These are phyloP conservation scores for Leptura quadrifasciata DNA, from an alignment of 2,888 invertebrate genomes.

Conservation along the genomic window DNA sequence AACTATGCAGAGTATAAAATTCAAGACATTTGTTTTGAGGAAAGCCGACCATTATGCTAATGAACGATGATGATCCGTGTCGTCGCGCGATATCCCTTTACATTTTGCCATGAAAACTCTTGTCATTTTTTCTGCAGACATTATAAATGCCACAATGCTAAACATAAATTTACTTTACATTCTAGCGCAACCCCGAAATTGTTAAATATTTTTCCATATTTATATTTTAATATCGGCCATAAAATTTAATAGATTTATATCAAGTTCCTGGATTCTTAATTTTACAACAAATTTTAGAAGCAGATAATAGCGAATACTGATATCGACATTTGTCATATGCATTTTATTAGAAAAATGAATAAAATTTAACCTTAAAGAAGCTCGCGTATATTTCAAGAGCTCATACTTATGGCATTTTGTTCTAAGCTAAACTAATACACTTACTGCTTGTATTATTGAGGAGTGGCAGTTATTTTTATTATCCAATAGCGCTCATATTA, in stretches of 20 bases:
- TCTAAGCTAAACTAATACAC: too few relatives aligned
- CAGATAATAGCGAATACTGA: too few relatives aligned
- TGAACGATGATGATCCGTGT: slow-evolving; percentile 68
- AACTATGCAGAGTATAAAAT: slow-evolving; percentile 49
- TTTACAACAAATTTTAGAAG: background rate
- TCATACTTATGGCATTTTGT: too few relatives aligned
- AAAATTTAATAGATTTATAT: slow-evolving; percentile 17
- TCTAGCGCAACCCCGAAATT: slow-evolving; percentile 47
- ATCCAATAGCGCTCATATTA: too few relatives aligned
- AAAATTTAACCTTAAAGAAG: too few relatives aligned
- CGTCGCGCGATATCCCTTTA: slow-evolving; percentile 66
- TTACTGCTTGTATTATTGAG: too few relatives aligned
- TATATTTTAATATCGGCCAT: slow-evolving; percentile 30
- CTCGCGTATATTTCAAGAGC: too few relatives aligned
- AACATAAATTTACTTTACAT: slow-evolving; percentile 55
- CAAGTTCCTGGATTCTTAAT: background rate
- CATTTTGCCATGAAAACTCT: slow-evolving; percentile 60
- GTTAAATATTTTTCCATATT: slow-evolving; percentile 38
- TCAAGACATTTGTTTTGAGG: slow-evolving; percentile 59
- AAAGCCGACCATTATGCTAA: slow-evolving; percentile 67
- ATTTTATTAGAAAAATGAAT: too few relatives aligned
- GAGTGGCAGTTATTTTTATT: too few relatives aligned
- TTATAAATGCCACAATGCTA: slow-evolving; percentile 61
- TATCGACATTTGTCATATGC: too few relatives aligned
- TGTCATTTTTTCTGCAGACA: slow-evolving; percentile 62